Percentiles rank a stretch among this genome's conserved stretches.
These are phyloP conservation scores for Trissoscelio sp. DNA, from an alignment of 2,888 invertebrate species.

Conservation along the genomic window DNA sequence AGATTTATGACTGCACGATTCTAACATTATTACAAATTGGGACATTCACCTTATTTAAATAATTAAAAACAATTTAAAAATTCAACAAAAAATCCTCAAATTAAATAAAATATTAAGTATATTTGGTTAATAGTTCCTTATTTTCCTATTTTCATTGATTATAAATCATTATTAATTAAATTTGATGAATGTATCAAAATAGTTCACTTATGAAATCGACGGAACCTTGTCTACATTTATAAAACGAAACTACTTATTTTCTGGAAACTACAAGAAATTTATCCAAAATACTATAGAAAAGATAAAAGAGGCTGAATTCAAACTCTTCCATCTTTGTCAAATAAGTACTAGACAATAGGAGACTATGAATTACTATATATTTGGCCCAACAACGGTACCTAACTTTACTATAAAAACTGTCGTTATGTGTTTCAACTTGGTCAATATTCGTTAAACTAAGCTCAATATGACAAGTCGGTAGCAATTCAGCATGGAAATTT, in stretches of 20 bases:
- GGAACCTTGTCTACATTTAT: conserved; percentile 17
- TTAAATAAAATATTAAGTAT: too few relatives aligned
- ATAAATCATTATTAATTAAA: background rate
- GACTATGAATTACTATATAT: conserved; percentile 51
- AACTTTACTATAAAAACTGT: conserved; percentile 57
- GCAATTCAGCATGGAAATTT: conserved; percentile 19
- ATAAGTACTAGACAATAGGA: conserved; percentile 30
- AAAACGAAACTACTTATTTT: conserved; percentile 28
- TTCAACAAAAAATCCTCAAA: too few relatives aligned
- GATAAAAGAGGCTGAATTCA: conserved; percentile 9
- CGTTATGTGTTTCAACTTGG: conserved; percentile 50
- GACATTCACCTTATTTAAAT: too few relatives aligned
- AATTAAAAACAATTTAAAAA: too few relatives aligned
- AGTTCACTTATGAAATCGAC: conserved; percentile 10
- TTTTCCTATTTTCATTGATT: background rate
- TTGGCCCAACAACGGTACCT: conserved; percentile 38
- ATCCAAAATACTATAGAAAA: conserved; percentile 19
- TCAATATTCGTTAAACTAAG: conserved; percentile 42
- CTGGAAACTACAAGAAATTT: conserved; percentile 18
- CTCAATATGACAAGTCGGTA: conserved; percentile 44
- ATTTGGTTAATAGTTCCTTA: too few relatives aligned
- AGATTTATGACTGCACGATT: too few relatives aligned
- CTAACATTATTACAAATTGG: too few relatives aligned
- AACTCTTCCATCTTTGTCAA: conserved; percentile 35
- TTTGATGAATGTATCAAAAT: background rate